Evolutionary conservation across 2,888 invertebrate species (phyloP), one percentile per base, ranked within the genome.

Genomic region (Amblyteles armatorius): DNA sequence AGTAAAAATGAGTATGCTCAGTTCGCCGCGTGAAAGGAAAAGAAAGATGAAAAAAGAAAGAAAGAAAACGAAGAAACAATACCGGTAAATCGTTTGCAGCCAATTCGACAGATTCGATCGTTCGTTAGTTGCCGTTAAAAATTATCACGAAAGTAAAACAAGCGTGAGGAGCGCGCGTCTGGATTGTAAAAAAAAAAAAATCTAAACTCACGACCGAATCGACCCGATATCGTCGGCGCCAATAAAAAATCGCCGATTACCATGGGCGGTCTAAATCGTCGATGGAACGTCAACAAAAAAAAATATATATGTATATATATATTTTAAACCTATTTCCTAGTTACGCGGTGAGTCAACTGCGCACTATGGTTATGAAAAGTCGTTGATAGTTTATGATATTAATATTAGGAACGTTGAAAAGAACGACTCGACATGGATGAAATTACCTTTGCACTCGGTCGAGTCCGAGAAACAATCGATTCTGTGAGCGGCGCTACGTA

Each of bases 91-190:
- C 88, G 82, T 88, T 88, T 83, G 90, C 89, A 91, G 90, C 91
- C 89, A 89, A 91, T 91, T 11, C 26, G 85, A 91, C 92, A 92
- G 88, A 87, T 92, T 91, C 91, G 90, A 93, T 91, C 89, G 90
- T 90, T 90, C 89, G 57, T 57, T 69, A 85, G 79, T 81, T 79
- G 57, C 44, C 44, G 44, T 48, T 48, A 48, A 48, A 48, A 48
- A 48, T 48, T 50, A 68, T 52, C 77, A 79, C 77, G 71, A 67
- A 76, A 48, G 7, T 63, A 36, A 52, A 63, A 72, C 44, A 16
- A 40, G 22, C 65, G 19, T 67, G 26, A 69, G 60, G 60, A 40
- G 19, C 22, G 63, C 60, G 60, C 48, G 48, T 65, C 48, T 44
- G 13, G 57, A 57, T 57, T 74, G 19, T 5, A 74, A 52, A 63